phyloP scores from a whole-genome alignment of 2,888 invertebrate genomes.

The Isotomurus palustris region DNA sequence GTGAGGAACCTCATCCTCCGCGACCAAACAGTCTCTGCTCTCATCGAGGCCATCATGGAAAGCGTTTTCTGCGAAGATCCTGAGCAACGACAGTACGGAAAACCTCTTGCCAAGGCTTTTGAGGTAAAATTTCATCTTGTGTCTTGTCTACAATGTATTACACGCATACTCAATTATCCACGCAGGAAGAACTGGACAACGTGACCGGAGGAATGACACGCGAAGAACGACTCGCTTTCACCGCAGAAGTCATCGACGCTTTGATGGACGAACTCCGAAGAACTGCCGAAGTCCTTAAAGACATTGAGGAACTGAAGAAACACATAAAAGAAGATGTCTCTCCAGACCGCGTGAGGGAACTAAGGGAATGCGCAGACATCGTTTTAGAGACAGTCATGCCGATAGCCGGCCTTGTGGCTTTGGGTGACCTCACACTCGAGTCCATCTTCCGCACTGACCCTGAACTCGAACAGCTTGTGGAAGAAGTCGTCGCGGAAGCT shows the following conservation, averaged over 20 bases:
- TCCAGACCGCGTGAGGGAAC: neutral
- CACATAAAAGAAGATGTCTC: constrained; percentile 21
- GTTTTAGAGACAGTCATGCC: constrained; percentile 36
- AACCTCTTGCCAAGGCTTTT: too few relatives aligned
- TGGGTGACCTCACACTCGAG: constrained; percentile 40
- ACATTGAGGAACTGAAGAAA: constrained; percentile 31
- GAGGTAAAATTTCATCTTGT: constrained; percentile 9
- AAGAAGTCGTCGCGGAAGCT: constrained; percentile 25
- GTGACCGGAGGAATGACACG: constrained; percentile 16
- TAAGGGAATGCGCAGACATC: constrained; percentile 5
- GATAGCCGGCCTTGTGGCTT: constrained; percentile 27
- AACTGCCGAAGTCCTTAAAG: constrained; percentile 29
- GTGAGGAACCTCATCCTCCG: constrained; percentile 33
- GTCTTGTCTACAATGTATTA: too few relatives aligned
- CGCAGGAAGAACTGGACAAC: constrained; percentile 25
- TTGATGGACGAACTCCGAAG: constrained; percentile 30
- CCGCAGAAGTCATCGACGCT: constrained; percentile 23
- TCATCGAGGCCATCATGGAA: constrained; percentile 29
- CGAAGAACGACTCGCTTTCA: constrained; percentile 31
- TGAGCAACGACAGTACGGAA: constrained; percentile 16
- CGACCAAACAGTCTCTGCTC: constrained; percentile 27
- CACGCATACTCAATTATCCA: too few relatives aligned
- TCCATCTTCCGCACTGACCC: constrained; percentile 35
- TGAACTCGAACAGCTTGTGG: constrained; percentile 26
- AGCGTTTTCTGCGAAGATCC: constrained; percentile 20